Conservation (phyloP, 1,140 invertebrate species). For the Formica selysi region DNA sequence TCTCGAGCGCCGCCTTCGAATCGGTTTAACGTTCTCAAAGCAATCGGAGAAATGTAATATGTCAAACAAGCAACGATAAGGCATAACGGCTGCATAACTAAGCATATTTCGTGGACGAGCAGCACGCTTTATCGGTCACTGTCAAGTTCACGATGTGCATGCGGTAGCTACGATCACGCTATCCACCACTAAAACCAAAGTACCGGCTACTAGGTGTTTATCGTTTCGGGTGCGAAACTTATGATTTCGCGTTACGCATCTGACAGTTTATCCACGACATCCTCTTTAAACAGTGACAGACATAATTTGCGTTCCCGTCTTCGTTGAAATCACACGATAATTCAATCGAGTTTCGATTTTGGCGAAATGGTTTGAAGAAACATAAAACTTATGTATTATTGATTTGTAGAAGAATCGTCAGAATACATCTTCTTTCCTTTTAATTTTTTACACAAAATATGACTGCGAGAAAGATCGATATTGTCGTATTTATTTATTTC, state of each 20-base stretch:
- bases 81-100: slow-evolving; percentile 50
- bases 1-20: not conserved
- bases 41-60: slow-evolving; percentile 1
- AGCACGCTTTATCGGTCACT: slow-evolving; percentile 70
- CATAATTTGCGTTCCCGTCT: slow-evolving; percentile 25
- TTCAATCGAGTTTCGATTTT: not conserved
- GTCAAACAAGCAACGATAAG: slow-evolving; percentile 36
- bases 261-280: slow-evolving; percentile 50
- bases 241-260: slow-evolving; percentile 34
- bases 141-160: slow-evolving; percentile 64
- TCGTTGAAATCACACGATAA: not conserved
- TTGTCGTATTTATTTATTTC: not conserved
- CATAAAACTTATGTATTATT: not conserved
- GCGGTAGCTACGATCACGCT: slow-evolving; percentile 62
- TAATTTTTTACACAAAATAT: not conserved
- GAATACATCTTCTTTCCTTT: not conserved
- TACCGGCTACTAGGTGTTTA: slow-evolving; percentile 30
- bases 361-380: not conserved
- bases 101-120: slow-evolving; percentile 51
- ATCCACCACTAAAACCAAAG: slow-evolving; percentile 49
- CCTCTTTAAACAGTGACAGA: slow-evolving; percentile 18
- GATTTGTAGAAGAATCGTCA: not conserved
- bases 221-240: slow-evolving; percentile 35
- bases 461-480: not conserved
- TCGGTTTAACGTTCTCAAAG: slow-evolving; percentile 37